A percentile compares a stretch with the other conserved stretches of the same genome.
Evolutionary conservation across 2,797 vertebrate species (phyloP).

Genomic region (Phyllotis vaccarum): DNA sequence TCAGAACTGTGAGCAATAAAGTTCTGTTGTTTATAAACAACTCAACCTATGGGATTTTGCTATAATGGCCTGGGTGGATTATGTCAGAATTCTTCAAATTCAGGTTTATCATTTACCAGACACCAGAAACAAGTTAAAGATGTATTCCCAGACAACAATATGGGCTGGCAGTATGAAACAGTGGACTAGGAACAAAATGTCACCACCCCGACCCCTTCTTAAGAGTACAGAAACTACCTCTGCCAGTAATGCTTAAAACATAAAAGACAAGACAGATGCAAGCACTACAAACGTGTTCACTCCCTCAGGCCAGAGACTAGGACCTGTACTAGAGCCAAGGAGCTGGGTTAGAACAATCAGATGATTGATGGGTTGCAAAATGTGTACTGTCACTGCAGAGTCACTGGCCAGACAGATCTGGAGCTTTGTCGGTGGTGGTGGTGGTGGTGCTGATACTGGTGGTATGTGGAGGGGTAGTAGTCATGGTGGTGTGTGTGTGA

Average conservation of each 20-base stretch:
- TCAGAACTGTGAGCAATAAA: neutral
- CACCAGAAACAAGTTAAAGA: conserved; percentile 89
- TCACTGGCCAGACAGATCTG: conserved; percentile 69
- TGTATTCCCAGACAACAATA: conserved; percentile 50
- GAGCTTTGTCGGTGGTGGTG: neutral
- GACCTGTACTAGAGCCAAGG: conserved; percentile 88
- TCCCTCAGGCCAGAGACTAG: conserved; percentile 86
- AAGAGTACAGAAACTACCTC: conserved; percentile 81
- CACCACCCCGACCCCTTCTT: neutral
- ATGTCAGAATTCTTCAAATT: conserved; percentile 90
- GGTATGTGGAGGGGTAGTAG: too few relatives aligned
- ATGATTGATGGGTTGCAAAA: neutral
- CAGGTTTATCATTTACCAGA: conserved; percentile 93
- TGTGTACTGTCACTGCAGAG: conserved; percentile 60
- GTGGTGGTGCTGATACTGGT: neutral
- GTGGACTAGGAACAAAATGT: conserved; percentile 80
- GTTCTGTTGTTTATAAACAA: conserved; percentile 30
- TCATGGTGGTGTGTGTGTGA: neutral
- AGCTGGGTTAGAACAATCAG: conserved; percentile 82
- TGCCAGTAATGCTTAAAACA: conserved; percentile 82
- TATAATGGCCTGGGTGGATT: neutral
- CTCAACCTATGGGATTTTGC: neutral
- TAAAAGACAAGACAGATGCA: conserved; percentile 80
- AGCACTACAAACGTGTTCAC: conserved; percentile 88
- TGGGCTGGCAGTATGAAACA: neutral